A percentile compares a stretch with the other conserved stretches of the same genome.
These are phyloP conservation scores for Dusona sp. DNA, from an alignment of 2,888 invertebrate species.

Conservation along the genomic window DNA sequence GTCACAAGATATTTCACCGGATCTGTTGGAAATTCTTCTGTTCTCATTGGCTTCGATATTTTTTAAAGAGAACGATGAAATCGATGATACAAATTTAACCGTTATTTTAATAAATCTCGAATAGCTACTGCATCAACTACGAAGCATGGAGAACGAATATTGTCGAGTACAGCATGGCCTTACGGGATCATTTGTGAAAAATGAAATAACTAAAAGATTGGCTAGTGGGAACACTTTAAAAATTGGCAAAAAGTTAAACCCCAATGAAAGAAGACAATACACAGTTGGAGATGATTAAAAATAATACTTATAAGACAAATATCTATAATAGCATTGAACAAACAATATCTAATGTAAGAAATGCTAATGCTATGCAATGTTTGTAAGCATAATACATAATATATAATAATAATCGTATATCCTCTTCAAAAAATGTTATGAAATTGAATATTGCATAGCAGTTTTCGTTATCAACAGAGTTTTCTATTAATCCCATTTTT, in stretches of 20 bases:
- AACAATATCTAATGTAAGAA: background rate
- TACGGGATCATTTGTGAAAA: constrained; percentile 35
- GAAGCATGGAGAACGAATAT: constrained; percentile 6
- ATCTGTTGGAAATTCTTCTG: constrained; percentile 71
- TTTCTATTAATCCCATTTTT: too few species aligned
- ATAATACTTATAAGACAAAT: too few species aligned
- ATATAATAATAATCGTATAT: too few species aligned
- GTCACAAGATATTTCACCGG: constrained; percentile 59
- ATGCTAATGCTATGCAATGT: background rate
- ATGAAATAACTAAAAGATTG: constrained; percentile 24
- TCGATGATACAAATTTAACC: constrained; percentile 53
- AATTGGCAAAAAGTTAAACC: background rate
- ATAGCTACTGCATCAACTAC: constrained; percentile 65
- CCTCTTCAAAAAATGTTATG: too few species aligned
- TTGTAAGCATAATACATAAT: too few species aligned
- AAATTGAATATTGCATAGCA: too few species aligned
- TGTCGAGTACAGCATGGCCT: background rate
- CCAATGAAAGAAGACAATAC: background rate
- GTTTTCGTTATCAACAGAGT: too few species aligned
- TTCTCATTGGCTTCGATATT: constrained; percentile 69
- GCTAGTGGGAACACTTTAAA: constrained; percentile 53
- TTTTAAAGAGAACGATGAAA: constrained; percentile 11
- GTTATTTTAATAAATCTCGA: constrained; percentile 65
- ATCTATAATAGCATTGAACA: background rate
- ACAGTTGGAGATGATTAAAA: too few species aligned